phyloP scores from a whole-genome alignment of 2,797 vertebrate species.

The Sebastes minor region DNA sequence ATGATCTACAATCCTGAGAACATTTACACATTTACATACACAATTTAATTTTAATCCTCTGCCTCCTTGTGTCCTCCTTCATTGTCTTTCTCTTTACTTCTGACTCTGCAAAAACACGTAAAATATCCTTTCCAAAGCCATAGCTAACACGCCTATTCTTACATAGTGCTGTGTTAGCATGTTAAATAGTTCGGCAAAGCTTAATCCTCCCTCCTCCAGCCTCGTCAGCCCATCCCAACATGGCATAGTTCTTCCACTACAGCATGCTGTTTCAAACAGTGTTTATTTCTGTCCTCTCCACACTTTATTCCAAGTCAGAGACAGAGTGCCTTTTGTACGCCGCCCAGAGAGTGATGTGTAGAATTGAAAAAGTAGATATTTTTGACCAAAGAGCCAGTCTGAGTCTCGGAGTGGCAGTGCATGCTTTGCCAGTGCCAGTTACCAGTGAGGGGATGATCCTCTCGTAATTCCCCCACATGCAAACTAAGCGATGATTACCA shows the following conservation, averaged over 20 bases:
- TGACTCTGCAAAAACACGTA: slow-evolving; percentile 16
- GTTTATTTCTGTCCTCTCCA: slow-evolving; percentile 84
- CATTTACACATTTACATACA: too few species aligned
- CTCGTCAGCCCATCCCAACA: slow-evolving; percentile 59
- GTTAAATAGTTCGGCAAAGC: slow-evolving; percentile 27
- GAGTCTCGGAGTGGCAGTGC: slow-evolving; percentile 54
- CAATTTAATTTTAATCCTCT: background rate
- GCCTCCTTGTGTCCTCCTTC: background rate
- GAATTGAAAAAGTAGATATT: slow-evolving; percentile 72
- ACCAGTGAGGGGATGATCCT: slow-evolving; percentile 64
- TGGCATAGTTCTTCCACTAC: slow-evolving; percentile 79
- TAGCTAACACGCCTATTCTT: background rate
- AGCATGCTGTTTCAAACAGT: slow-evolving; percentile 79
- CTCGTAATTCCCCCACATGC: slow-evolving; percentile 63
- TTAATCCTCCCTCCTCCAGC: slow-evolving; percentile 37
- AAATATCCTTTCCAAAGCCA: background rate
- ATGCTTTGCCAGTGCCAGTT: slow-evolving; percentile 64
- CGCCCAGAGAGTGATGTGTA: slow-evolving; percentile 76
- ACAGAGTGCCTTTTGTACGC: slow-evolving; percentile 86
- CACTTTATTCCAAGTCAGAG: slow-evolving; percentile 81
- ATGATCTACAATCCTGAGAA: too few species aligned
- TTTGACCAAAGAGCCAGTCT: slow-evolving; percentile 68
- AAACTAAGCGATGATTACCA: slow-evolving; percentile 59
- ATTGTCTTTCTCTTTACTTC: background rate
- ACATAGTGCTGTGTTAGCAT: slow-evolving; percentile 39